These are phyloP conservation scores for Illadopsis cleaveri DNA, from an alignment of 2,113 vertebrate genomes.

Conservation along the genomic window DNA sequence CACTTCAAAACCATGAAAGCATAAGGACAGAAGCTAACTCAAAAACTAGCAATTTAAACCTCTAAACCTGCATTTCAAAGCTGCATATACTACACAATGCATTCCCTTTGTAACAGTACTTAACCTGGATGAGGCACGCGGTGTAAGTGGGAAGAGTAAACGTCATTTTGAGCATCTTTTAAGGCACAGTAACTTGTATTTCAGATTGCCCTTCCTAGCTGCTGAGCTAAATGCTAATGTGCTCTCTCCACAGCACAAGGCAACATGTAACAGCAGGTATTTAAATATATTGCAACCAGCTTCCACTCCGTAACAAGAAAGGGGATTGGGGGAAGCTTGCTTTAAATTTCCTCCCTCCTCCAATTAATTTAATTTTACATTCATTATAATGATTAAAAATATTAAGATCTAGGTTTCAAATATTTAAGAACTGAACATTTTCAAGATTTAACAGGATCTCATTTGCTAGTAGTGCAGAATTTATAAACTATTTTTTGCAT, in stretches of 20 bases:
- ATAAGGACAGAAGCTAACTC: neutral
- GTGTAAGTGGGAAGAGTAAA: neutral
- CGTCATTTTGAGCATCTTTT: neutral
- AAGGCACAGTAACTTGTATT: neutral
- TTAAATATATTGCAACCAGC: neutral
- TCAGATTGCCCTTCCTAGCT: neutral
- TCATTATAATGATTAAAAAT: neutral
- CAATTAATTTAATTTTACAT: neutral
- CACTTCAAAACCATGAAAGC: fast-evolving
- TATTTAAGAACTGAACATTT: neutral
- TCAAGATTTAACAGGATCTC: neutral
- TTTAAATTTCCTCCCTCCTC: neutral
- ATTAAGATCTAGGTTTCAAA: neutral
- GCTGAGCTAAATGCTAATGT: neutral
- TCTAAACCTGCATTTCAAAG: neutral
- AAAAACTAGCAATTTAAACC: neutral
- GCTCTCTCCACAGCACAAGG: neutral
- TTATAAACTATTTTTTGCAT: neutral
- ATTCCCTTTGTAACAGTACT: constrained; percentile 7
- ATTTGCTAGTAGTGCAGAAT: neutral
- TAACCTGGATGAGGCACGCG: neutral
- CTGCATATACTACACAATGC: neutral
- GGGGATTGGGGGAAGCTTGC: neutral
- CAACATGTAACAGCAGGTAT: neutral
- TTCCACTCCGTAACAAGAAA: neutral